These are phyloP conservation scores for Agapetus fuscipes DNA, from an alignment of 2,888 invertebrate species.

Conservation along the genomic window DNA sequence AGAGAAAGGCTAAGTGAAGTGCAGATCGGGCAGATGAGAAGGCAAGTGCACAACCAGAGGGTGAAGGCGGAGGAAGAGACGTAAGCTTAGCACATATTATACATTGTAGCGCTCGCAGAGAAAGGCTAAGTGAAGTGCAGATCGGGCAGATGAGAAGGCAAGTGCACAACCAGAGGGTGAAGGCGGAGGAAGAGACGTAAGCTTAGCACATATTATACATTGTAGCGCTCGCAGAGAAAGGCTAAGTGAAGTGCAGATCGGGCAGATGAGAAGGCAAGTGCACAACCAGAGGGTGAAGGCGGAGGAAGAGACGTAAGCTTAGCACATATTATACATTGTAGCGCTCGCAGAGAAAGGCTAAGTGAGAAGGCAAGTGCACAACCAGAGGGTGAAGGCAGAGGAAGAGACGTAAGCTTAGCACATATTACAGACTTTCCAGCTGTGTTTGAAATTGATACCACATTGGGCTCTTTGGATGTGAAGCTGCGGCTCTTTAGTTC, in stretches of 20 bases:
- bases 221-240: slow-evolving; percentile 54
- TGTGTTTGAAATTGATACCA: slow-evolving; percentile 14
- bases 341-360: slow-evolving; percentile 58
- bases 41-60: slow-evolving; percentile 68
- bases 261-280: slow-evolving; percentile 72
- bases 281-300: slow-evolving; percentile 70
- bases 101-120: slow-evolving; percentile 49
- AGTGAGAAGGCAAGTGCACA: slow-evolving; percentile 69
- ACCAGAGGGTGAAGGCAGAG: slow-evolving; percentile 70
- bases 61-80: slow-evolving; percentile 75
- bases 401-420: slow-evolving; percentile 69
- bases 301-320: slow-evolving; percentile 74
- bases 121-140: slow-evolving; percentile 69
- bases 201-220: slow-evolving; percentile 27
- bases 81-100: slow-evolving; percentile 46
- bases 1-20: slow-evolving; percentile 69
- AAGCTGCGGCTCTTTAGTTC: no score
- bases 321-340: slow-evolving; percentile 29
- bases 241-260: slow-evolving; percentile 70
- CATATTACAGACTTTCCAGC: slow-evolving; percentile 35
- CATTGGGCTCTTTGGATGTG: no score
- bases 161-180: slow-evolving; percentile 68
- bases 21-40: slow-evolving; percentile 72
- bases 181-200: slow-evolving; percentile 77
- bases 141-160: slow-evolving; percentile 73